A percentile compares a stretch with the other conserved stretches of the same genome.
These are phyloP conservation scores for Ptiloglossa arizonensis DNA, from an alignment of 1,140 invertebrate genomes.

Conservation along the genomic window DNA sequence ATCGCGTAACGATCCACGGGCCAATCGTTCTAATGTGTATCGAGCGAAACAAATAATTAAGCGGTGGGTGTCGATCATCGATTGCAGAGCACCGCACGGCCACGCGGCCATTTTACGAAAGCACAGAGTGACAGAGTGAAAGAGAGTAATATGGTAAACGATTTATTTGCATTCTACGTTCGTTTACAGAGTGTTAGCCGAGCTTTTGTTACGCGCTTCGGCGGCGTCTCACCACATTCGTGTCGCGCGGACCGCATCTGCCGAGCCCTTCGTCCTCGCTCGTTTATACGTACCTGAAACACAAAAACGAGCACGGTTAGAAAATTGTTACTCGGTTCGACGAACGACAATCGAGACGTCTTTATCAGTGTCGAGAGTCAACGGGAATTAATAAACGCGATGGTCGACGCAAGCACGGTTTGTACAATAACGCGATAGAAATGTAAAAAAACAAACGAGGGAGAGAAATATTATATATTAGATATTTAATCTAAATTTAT, in stretches of 20 bases:
- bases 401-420: no score
- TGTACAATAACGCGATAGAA: no score
- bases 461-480: no score
- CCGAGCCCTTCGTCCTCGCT: neutral
- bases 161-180: slow-evolving; percentile 66
- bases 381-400: no score
- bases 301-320: slow-evolving; percentile 37
- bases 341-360: no score
- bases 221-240: slow-evolving; percentile 53
- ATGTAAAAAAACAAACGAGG: no score
- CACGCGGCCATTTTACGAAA: slow-evolving; percentile 17
- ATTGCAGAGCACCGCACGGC: slow-evolving; percentile 11
- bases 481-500: no score
- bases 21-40: slow-evolving; percentile 12
- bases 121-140: slow-evolving; percentile 44
- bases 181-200: slow-evolving; percentile 62
- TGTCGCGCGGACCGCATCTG: slow-evolving; percentile 14
- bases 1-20: neutral
- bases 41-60: slow-evolving; percentile 30
- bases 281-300: slow-evolving; percentile 64
- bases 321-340: no score
- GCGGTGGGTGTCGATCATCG: slow-evolving; percentile 9
- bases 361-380: no score
- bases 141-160: slow-evolving; percentile 53
- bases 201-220: slow-evolving; percentile 56